Conservation (phyloP, 2,888 invertebrate species). For the Lepidocyrtoides sp. region DNA sequence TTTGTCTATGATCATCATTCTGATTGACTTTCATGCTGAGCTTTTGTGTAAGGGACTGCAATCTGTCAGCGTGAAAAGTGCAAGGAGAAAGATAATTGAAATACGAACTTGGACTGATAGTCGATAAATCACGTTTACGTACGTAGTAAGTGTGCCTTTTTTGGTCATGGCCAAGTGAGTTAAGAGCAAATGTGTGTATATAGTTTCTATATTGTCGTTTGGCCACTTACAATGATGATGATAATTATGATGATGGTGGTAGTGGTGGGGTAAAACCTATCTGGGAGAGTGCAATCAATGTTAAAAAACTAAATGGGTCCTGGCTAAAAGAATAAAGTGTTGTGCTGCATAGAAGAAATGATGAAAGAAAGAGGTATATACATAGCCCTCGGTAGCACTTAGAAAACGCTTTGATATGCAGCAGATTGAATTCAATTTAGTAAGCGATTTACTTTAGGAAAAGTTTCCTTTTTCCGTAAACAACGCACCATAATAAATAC, state of each 20-base stretch:
- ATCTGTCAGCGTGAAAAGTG: neutral
- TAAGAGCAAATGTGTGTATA: neutral
- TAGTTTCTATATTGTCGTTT: neutral
- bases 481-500: no score
- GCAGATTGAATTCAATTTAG: neutral
- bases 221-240: slow-evolving; percentile 8
- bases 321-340: neutral
- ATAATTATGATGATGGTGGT: neutral
- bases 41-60: neutral
- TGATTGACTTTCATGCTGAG: neutral
- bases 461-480: neutral
- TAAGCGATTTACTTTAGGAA: neutral
- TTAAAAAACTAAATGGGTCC: neutral
- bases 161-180: neutral
- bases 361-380: no score
- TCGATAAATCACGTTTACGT: slow-evolving; percentile 67
- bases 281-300: neutral
- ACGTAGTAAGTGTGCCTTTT: neutral
- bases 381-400: no score
- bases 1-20: neutral
- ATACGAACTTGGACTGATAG: slow-evolving; percentile 20
- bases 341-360: no score
- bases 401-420: neutral
- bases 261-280: neutral
- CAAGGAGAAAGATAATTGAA: slow-evolving; percentile 35